Base-by-base conservation (phyloP, 2,113 vertebrate species). In the Vicugna pacos region DNA sequence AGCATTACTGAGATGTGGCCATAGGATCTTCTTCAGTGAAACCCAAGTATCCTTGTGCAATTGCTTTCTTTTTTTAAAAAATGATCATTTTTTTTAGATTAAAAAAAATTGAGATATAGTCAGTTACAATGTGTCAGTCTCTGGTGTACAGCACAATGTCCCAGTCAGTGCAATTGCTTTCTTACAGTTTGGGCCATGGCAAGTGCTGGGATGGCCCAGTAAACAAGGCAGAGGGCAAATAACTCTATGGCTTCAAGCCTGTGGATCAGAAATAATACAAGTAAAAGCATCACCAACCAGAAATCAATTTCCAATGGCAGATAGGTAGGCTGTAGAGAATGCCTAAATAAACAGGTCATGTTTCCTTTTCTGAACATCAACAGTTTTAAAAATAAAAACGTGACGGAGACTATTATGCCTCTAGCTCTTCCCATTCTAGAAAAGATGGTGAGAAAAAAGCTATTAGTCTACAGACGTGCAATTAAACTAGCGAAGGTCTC, bases 281-380 rank as follows among this genome's bases (percentile, higher is more conserved):
- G 58, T 46, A 38, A 69, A 80, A 52, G 35, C 16, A 82, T 50
- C 38, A 75, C 13, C 26, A 52, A 81, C 24, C 32, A 82, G 62
- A 93, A 90, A 67, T 48, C 92, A 86, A 83, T 92, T 65, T 75
- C 17, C 52, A 75, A 30, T 83, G 64, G 65, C 16, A 42, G 70
- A 69, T 35, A 93, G 15, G 6, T 60, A 88, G 46, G 46, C 52
- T 76, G 19, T 46, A 76, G 26, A 90, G 9, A 82, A 19, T 70
- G 24, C 22, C 35, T 38, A 88, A 89, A 80, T 17, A 91, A 95
- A 93, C n/a, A 96, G 72, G 67, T 73, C 46, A 87, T 52, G 8
- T 88, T 95, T 73, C 28, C 38, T 64, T 91, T 90, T 89, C 62
- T 62, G 69, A 94, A 94, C 42, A 89, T 54, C 46, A 94, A 56